Conservation (phyloP, 2,113 vertebrate species). For the Hipposideros armiger region DNA sequence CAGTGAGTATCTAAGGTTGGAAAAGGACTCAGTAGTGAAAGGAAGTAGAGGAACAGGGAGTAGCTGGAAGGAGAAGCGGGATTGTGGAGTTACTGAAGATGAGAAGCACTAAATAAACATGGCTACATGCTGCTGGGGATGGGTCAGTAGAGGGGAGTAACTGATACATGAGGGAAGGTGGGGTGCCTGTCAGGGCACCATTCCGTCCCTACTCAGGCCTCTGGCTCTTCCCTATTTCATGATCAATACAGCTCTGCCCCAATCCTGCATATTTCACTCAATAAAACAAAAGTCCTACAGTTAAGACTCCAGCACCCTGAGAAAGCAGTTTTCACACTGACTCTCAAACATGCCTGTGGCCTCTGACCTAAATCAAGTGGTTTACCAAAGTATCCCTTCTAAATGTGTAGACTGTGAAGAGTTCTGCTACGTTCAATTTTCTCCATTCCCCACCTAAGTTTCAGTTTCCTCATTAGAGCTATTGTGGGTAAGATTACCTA, state of each 20-base stretch:
- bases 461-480: background rate
- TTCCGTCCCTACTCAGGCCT: background rate
- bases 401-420: background rate
- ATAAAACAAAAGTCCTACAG: background rate
- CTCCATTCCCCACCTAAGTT: background rate
- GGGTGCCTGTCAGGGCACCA: background rate
- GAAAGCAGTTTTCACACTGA: background rate
- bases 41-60: background rate
- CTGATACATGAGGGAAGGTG: background rate
- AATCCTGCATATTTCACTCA: background rate
- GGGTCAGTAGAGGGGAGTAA: background rate
- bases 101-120: background rate
- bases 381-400: background rate
- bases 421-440: background rate
- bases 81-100: background rate
- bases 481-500: background rate
- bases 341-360: background rate
- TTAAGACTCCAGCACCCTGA: background rate
- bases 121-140: background rate
- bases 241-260: background rate
- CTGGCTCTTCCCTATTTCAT: background rate
- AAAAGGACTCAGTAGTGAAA: background rate
- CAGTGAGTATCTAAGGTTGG: background rate
- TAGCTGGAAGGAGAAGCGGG: background rate
- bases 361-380: background rate